Conservation (phyloP, 2,797 vertebrate species). For the Liasis olivaceus region DNA sequence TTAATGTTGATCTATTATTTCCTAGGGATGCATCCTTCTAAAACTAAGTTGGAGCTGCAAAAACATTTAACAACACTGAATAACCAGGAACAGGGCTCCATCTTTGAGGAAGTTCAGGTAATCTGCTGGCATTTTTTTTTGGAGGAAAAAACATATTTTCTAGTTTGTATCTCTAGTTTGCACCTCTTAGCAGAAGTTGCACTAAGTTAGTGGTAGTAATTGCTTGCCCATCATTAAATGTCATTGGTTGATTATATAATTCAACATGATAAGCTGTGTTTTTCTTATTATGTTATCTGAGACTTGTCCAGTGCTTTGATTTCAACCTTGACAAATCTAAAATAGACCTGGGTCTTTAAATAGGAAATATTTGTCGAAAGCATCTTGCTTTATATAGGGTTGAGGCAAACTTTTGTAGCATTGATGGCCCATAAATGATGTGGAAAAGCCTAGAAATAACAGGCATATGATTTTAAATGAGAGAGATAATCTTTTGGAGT, state of each 20-base stretch:
- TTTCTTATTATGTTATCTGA: not conserved
- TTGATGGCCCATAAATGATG: not conserved
- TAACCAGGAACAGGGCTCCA: constrained; percentile 87
- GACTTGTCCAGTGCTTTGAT: not conserved
- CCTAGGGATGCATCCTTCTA: constrained; percentile 88
- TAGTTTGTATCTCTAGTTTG: not conserved
- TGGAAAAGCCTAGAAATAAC: not conserved
- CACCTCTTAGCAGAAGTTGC: not conserved
- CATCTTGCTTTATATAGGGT: not conserved
- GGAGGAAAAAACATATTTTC: not conserved
- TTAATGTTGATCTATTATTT: constrained; percentile 35
- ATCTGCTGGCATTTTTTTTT: constrained; percentile 15
- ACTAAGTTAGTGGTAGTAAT: not conserved
- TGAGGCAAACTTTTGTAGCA: not conserved
- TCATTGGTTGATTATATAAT: not conserved
- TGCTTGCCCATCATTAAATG: not conserved
- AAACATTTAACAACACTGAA: constrained; percentile 89
- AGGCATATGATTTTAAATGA: not conserved
- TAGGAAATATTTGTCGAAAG: not conserved
- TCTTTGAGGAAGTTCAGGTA: constrained; percentile 95
- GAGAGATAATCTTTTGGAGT: not conserved
- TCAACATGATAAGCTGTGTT: not conserved
- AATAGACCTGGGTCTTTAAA: not conserved
- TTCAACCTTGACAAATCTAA: not conserved
- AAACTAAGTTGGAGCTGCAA: constrained; percentile 93